A percentile compares a stretch with the other conserved stretches of the same genome.
Evolutionary conservation across 1,140 invertebrate genomes (phyloP).

Genomic region (Scaptomyza graminum): DNA sequence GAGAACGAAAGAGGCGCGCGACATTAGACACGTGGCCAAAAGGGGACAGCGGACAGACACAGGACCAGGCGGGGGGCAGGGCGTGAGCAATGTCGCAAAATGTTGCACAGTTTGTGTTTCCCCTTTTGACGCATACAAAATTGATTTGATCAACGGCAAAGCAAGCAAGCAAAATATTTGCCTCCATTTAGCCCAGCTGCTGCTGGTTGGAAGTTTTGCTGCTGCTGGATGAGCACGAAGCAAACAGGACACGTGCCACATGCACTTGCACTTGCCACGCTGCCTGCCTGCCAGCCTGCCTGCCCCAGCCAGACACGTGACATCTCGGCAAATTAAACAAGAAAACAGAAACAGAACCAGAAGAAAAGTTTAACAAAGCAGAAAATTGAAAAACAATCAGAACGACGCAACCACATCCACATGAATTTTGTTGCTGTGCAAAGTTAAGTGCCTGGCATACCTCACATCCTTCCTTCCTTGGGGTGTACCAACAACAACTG

Average conservation of each 20-base stretch:
- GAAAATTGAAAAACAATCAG: conserved; percentile 83
- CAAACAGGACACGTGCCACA: conserved; percentile 57
- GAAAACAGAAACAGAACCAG: background rate
- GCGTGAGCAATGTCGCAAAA: conserved; percentile 47
- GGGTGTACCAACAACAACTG: conserved; percentile 4
- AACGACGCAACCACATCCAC: conserved; percentile 48
- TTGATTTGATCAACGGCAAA: conserved; percentile 67
- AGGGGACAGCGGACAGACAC: conserved; percentile 1
- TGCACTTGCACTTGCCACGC: conserved; percentile 64
- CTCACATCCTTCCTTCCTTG: background rate
- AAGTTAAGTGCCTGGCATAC: conserved; percentile 66
- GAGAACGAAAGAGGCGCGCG: conserved; percentile 70
- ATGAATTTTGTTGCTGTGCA: conserved; percentile 12
- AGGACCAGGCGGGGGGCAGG: conserved; percentile 13
- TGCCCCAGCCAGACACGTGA: conserved; percentile 54
- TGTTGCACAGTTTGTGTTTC: conserved; percentile 50
- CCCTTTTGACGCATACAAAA: conserved; percentile 72
- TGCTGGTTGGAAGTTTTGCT: conserved; percentile 2
- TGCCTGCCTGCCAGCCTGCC: no score
- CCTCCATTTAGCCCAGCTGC: conserved; percentile 59
- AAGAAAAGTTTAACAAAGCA: conserved; percentile 79
- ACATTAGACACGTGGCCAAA: conserved; percentile 71
- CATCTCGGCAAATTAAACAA: conserved; percentile 76
- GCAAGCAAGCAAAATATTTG: conserved; percentile 70
- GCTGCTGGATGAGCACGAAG: background rate